These are phyloP conservation scores for Eristalis arbustorum DNA, from an alignment of 2,888 invertebrate species.

Conservation along the genomic window DNA sequence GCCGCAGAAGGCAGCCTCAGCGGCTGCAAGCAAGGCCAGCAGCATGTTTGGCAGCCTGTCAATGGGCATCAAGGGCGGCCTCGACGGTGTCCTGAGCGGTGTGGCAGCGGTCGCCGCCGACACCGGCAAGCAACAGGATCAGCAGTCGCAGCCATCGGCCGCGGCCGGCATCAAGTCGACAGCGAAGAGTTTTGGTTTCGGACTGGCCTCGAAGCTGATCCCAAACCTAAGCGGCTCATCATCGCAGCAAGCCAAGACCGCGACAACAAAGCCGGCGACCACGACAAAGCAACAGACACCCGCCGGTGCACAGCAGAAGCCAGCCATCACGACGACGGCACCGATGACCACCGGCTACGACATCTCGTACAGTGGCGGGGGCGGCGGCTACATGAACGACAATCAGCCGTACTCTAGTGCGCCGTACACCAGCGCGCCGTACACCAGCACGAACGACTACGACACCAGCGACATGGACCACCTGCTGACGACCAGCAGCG, in stretches of 20 bases:
- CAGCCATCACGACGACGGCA: slow-evolving; percentile 40
- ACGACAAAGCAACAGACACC: background rate
- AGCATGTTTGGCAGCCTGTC: slow-evolving; percentile 76
- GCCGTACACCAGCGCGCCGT: background rate
- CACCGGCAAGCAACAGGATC: slow-evolving; percentile 47
- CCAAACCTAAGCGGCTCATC: slow-evolving; percentile 75
- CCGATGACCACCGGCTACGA: slow-evolving; percentile 1
- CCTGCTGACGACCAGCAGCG: slow-evolving; percentile 33
- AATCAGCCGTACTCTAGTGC: background rate
- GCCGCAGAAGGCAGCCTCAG: slow-evolving; percentile 77
- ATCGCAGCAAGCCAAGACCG: slow-evolving; percentile 46
- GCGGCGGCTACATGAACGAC: background rate
- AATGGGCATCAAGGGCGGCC: slow-evolving; percentile 76
- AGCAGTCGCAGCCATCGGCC: slow-evolving; percentile 63
- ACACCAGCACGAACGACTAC: background rate
- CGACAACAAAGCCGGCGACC: slow-evolving; percentile 27
- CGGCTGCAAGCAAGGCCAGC: slow-evolving; percentile 77
- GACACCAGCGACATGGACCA: slow-evolving; percentile 17
- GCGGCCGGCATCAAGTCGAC: slow-evolving; percentile 56
- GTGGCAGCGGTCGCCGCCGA: slow-evolving; percentile 71
- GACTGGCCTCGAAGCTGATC: slow-evolving; percentile 76
- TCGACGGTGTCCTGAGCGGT: slow-evolving; percentile 76
- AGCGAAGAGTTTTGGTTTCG: slow-evolving; percentile 74
- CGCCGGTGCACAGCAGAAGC: slow-evolving; percentile 16
- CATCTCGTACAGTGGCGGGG: background rate